phyloP scores from a whole-genome alignment of 2,888 invertebrate species.

The Abrostola triplasia region DNA sequence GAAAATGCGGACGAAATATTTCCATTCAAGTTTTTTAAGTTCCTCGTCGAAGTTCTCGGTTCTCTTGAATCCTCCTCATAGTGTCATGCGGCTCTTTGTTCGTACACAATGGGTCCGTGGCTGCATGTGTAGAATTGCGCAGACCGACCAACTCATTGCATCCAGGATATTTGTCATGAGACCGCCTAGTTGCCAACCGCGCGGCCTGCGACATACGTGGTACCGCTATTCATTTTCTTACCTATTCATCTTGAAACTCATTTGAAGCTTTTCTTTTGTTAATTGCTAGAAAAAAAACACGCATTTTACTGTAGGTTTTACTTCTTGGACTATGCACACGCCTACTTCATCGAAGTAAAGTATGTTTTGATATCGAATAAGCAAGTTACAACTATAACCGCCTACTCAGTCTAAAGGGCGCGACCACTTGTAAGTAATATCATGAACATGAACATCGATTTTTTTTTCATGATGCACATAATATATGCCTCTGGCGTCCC shows the following conservation, averaged over 20 bases:
- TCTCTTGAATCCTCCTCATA: slow-evolving; percentile 72
- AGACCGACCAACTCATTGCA: slow-evolving; percentile 75
- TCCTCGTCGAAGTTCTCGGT: slow-evolving; percentile 77
- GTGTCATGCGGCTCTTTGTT: slow-evolving; percentile 80
- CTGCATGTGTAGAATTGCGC: slow-evolving; percentile 78
- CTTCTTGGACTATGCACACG: no score
- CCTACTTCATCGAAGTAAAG: no score
- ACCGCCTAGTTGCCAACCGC: slow-evolving; percentile 58
- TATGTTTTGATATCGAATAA: no score
- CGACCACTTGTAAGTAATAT: no score
- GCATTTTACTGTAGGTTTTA: no score
- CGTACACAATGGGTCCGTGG: slow-evolving; percentile 73
- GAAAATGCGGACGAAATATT: slow-evolving; percentile 76
- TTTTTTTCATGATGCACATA: no score
- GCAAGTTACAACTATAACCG: no score
- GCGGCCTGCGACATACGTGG: slow-evolving; percentile 43
- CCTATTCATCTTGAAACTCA: slow-evolving; percentile 59
- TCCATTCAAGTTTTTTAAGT: slow-evolving; percentile 83
- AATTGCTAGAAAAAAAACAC: not conserved
- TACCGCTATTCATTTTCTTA: slow-evolving; percentile 64
- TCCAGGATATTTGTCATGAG: slow-evolving; percentile 75
- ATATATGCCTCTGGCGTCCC: no score
- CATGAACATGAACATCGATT: no score
- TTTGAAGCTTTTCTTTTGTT: slow-evolving; percentile 30
- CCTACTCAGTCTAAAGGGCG: no score